Base-by-base conservation (phyloP, 1,140 invertebrate genomes). In the Phortica variegata region DNA sequence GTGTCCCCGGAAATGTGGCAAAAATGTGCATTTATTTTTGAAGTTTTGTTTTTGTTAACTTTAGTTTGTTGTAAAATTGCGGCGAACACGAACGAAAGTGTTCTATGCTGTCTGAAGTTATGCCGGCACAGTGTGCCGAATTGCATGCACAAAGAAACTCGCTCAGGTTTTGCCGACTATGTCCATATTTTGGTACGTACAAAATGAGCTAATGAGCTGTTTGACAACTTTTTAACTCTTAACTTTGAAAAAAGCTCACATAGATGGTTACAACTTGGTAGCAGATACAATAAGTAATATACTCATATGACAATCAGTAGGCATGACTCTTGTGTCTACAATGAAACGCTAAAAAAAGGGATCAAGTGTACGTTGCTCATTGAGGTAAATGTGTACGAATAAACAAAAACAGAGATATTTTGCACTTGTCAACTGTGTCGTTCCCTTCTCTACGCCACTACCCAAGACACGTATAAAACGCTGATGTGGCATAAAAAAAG, bases 51-150 rank as follows among this genome's bases (percentile, higher is more conserved):
- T 60, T 50, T 48, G 49, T 57, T 56, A 52, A 58, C 57, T 68
- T 49, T 57, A 68, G 65, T 68, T n/a, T 57, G 57, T 60, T 65
- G 65, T 68, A 68, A 68, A n/a, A 68, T 68, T 68, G 63, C 68
- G 63, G 63, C 68, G 62, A 68, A 68, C 63, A 68, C 65, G 63
- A 63, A 68, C 60, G 65, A 65, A 68, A 68, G 63, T 68, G 63
- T 68, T 68, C 62, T 50, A 42, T 55, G 56, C 58, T 66, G 68
- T 66, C 68, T 58, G 47, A 56, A 56, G 63, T 44, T 63, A 60
- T 58, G 63, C 49, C 54, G 29, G 62, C 59, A 68, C 63, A 69
- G 65, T 68, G 63, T 60, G 56, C 36, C 54, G 49, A 53, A 66
- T 66, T 66, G n/a, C n/a, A n/a, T n/a, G n/a, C n/a, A n/a, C n/a